Evolutionary conservation across 35 echinoderm and acorn worm species (phyloP).

Genomic region (Eucidaris tribuloides): DNA sequence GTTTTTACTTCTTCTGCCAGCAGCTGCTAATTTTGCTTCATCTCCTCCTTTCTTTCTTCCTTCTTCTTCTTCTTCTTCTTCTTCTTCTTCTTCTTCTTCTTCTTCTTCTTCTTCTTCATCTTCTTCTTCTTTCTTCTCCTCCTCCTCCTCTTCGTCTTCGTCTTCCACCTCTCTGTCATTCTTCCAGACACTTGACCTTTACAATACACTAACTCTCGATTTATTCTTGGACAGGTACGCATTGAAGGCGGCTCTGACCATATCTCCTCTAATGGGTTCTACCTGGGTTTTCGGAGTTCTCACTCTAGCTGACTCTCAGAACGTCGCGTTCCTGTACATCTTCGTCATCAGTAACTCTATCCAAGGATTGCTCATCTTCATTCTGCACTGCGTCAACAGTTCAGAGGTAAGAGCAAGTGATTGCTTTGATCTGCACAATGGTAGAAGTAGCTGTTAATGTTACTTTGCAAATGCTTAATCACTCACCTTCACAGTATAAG

Average conservation of each 20-base stretch:
- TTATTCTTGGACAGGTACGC: no score
- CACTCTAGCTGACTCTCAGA: neutral
- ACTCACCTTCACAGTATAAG: no score
- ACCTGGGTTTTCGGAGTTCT: constrained; percentile 17
- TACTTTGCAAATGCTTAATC: no score
- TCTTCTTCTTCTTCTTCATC: no score
- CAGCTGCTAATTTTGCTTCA: neutral
- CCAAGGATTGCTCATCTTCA: constrained; percentile 21
- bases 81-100: no score
- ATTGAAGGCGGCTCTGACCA: constrained; percentile 1
- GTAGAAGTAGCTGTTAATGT: no score
- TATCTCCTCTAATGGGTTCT: constrained; percentile 12
- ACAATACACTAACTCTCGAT: no score
- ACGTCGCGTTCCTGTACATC: constrained; percentile 1
- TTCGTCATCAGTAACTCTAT: constrained; percentile 16
- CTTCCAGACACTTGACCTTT: neutral
- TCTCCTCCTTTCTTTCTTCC: neutral
- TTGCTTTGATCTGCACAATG: no score
- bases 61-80: neutral
- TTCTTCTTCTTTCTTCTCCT: neutral
- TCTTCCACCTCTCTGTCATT: neutral
- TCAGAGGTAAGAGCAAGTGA: neutral
- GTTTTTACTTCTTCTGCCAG: neutral
- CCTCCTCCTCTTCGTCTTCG: neutral
- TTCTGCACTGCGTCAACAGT: constrained; percentile 18